Evolutionary conservation across 1,140 invertebrate species (phyloP).

Genomic region (Panonychus citri): DNA sequence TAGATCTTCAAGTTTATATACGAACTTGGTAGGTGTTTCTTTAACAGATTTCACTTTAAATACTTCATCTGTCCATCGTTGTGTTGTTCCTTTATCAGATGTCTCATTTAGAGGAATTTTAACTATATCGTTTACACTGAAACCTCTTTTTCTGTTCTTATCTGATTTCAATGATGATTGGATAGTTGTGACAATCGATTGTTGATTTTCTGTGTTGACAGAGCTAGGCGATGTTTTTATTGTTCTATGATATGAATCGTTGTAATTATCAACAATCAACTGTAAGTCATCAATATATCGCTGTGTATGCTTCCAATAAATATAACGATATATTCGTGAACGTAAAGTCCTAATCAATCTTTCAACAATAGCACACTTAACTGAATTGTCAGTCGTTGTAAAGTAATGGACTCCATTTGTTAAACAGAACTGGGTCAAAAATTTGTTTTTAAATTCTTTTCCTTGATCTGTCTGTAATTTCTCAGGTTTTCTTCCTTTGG

Average conservation of each 20-base stretch:
- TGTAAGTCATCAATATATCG: not conserved
- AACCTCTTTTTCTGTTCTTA: too few relatives aligned
- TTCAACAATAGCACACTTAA: constrained; percentile 27
- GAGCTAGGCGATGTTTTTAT: not conserved
- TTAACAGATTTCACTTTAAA: not conserved
- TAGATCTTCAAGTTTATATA: not conserved
- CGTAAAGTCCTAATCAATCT: constrained; percentile 25
- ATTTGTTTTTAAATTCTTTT: constrained; percentile 6
- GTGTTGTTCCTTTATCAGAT: not conserved
- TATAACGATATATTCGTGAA: not conserved
- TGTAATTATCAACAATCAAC: not conserved
- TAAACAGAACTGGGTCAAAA: constrained; percentile 18
- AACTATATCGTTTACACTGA: too few relatives aligned
- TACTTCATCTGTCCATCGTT: not conserved
- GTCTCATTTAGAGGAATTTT: too few relatives aligned
- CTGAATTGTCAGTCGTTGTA: constrained; percentile 17
- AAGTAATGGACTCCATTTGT: constrained; percentile 23
- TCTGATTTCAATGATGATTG: too few relatives aligned
- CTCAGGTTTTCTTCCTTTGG: not conserved
- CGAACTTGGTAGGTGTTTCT: not conserved
- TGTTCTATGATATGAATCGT: not conserved
- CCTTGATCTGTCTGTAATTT: constrained; percentile 6
- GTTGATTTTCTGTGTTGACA: too few relatives aligned
- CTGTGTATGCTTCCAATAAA: not conserved
- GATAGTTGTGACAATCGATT: too few relatives aligned